These are phyloP conservation scores for Temnothorax curvispinosus DNA, from an alignment of 1,140 invertebrate species.

Conservation along the genomic window DNA sequence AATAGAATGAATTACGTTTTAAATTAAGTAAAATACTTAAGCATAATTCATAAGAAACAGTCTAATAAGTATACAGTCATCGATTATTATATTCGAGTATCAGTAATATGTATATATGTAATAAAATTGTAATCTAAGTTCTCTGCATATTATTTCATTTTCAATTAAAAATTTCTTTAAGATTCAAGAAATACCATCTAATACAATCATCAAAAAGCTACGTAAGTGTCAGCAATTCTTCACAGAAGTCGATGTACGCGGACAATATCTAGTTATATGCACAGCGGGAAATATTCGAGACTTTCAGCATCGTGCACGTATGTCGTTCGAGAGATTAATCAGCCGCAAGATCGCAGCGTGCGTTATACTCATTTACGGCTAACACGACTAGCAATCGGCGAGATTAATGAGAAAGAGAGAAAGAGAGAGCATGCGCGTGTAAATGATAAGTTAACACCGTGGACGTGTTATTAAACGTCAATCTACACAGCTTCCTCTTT, in stretches of 20 bases:
- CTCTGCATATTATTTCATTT: background rate
- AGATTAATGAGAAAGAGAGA: slow-evolving; percentile 21
- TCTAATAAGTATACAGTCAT: background rate
- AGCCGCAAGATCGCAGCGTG: slow-evolving; percentile 3
- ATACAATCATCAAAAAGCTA: background rate
- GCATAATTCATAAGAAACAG: background rate
- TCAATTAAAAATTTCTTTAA: background rate
- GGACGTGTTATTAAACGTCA: slow-evolving; percentile 60
- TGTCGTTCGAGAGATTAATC: slow-evolving; percentile 46
- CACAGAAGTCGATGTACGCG: background rate
- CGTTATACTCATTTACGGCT: slow-evolving; percentile 35
- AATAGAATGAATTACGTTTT: background rate
- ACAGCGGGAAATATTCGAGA: slow-evolving; percentile 29
- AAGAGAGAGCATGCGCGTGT: background rate
- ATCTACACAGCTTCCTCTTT: slow-evolving; percentile 18
- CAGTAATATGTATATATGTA: background rate
- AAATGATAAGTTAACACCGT: slow-evolving; percentile 59
- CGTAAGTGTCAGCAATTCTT: background rate
- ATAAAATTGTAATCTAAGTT: background rate
- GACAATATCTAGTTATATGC: slow-evolving; percentile 15
- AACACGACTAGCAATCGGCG: slow-evolving; percentile 35
- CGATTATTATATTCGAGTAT: background rate
- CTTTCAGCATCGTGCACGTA: slow-evolving; percentile 16
- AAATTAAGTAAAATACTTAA: background rate
- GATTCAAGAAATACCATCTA: background rate